phyloP scores from a whole-genome alignment of 2,888 invertebrate species.

The Xylota segnis region DNA sequence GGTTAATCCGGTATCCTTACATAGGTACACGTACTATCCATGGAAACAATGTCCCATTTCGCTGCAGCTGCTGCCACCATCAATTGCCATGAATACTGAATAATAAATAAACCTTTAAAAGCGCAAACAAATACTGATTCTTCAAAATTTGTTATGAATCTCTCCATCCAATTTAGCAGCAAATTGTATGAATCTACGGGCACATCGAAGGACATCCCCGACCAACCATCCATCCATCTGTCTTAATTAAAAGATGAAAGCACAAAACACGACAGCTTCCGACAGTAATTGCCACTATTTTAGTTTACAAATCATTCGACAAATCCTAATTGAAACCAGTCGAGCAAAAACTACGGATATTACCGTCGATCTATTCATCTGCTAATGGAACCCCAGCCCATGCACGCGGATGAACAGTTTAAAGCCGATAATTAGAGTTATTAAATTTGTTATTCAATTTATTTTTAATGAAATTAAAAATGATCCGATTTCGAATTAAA shows the following conservation, averaged over 20 bases:
- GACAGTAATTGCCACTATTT: not conserved
- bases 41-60: too few relatives aligned
- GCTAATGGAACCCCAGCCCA: not conserved
- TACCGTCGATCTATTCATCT: not conserved
- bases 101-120: too few relatives aligned
- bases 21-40: too few relatives aligned
- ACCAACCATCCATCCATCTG: not conserved
- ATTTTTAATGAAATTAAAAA: not conserved
- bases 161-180: too few relatives aligned
- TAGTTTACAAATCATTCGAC: constrained; percentile 11
- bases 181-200: too few relatives aligned
- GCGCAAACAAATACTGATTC: too few relatives aligned
- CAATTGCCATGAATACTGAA: too few relatives aligned
- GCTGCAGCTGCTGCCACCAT: too few relatives aligned
- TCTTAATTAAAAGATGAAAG: not conserved
- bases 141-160: too few relatives aligned
- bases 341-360: not conserved
- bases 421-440: not conserved
- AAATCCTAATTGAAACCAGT: constrained; percentile 10
- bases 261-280: not conserved
- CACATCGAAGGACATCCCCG: not conserved
- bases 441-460: not conserved
- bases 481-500: too few relatives aligned
- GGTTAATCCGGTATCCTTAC: too few relatives aligned
- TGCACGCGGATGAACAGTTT: not conserved